Base-by-base conservation (phyloP, 30 jellyfish, hydroid and myxozoan species). In the Catostylus mosaicus region DNA sequence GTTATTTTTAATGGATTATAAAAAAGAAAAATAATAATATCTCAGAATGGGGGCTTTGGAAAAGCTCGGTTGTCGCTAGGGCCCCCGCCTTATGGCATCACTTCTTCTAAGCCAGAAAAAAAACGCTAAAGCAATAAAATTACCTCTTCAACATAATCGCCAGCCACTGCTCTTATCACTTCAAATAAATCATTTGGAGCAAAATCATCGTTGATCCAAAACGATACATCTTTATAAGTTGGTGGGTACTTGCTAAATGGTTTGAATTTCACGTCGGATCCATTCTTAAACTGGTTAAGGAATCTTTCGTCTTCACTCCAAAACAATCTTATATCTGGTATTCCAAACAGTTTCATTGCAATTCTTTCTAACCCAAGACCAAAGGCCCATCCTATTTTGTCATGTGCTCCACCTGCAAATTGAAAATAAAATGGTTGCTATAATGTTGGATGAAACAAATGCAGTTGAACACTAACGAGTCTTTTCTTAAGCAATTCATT, bases 261-360 rank as follows among this genome's bases (percentile, higher is more conserved):
- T 54, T 86, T 85, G 79, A 96, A 96, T 32, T 57, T 80, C 43
- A 75, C 96, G 26, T 62, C 82, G 10, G 83, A 9, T 9, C 82
- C 75, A 29, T 67, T 76, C 46, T 65, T 75, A 78, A 96, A 96
- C 46, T 96, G 99, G 60, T 83, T 73, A n/a, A 87, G 43, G 60
- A 96, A 96, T 31, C 99, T 57, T 71, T 82, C 90, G 60, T 96
- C 99, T 50, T 86, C 96, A 83, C 99, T 96, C 99, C 99, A 96
- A 47, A 96, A 90, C 45, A 89, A 60, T n/a, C 99, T 90, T 30
- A 96, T 96, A 50, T 96, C 99, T 1, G 97, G 97, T n/a, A 96
- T 96, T 24, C 88, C 96, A 67, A 89, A 96, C 71, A 89, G 56
- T 31, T 86, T 85, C 99, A 96, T 96, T 26, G 99, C 98, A 46